Percentiles rank a stretch among this genome's conserved stretches.
Evolutionary conservation across 53 echinoderm and acorn worm genomes (phyloP).

Genomic region (Crossaster papposus): DNA sequence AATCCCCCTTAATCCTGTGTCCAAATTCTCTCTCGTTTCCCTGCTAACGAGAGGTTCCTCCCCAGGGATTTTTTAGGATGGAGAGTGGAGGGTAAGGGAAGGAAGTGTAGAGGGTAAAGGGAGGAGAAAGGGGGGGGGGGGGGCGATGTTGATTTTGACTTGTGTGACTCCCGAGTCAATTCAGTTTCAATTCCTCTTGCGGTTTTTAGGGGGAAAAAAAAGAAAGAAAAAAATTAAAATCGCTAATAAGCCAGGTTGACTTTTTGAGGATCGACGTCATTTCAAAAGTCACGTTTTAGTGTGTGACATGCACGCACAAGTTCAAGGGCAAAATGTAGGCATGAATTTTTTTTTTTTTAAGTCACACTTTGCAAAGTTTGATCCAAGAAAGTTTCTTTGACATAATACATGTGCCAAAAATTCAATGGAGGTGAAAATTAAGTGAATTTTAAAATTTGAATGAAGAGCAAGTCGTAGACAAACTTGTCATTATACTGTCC

Average conservation of each 20-base stretch:
- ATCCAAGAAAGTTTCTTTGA: no score
- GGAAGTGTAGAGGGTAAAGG: neutral
- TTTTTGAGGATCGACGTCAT: neutral
- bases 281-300: neutral
- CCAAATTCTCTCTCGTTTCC: neutral
- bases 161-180: neutral
- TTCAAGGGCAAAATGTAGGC: neutral
- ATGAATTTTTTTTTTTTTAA: no score
- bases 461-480: no score
- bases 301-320: neutral
- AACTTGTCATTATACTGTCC: no score
- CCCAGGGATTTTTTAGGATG: neutral
- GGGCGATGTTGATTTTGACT: conserved; percentile 5
- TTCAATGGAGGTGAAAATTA: no score
- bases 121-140: neutral
- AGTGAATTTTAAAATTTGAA: no score
- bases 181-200: conserved; percentile 24
- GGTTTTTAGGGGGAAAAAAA: neutral
- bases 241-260: neutral
- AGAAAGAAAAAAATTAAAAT: neutral
- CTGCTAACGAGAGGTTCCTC: neutral
- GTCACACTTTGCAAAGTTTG: neutral
- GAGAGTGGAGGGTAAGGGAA: neutral
- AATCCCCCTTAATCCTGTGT: conserved; percentile 19
- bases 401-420: no score